Percentiles rank a stretch among this genome's conserved stretches.
Conservation (phyloP, 2,113 vertebrate species). For the Agapornis roseicollis region DNA sequence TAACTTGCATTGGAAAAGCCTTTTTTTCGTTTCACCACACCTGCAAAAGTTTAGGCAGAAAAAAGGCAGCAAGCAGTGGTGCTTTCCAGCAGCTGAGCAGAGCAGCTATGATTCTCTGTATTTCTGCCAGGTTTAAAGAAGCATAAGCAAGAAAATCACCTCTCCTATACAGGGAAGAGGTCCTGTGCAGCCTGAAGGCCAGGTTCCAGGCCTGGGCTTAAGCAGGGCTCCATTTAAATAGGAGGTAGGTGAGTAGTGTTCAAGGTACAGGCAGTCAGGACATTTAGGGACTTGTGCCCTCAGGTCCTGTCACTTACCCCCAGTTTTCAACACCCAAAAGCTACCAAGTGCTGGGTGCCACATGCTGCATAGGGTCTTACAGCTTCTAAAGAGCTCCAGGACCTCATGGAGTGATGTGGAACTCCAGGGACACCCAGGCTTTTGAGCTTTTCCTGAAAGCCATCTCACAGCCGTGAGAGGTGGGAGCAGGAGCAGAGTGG, state of each 20-base stretch:
- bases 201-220: background rate
- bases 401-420: background rate
- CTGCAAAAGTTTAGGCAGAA: background rate
- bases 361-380: background rate
- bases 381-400: background rate
- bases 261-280: background rate
- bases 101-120: background rate
- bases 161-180: background rate
- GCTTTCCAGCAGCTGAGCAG: background rate
- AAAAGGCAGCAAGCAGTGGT: background rate
- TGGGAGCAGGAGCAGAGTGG: background rate
- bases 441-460: background rate
- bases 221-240: rapidly evolving
- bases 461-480: background rate
- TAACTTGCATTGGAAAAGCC: background rate
- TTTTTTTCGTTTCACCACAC: background rate
- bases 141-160: background rate
- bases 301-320: background rate
- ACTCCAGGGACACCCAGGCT: background rate
- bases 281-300: background rate
- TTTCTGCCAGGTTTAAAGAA: background rate
- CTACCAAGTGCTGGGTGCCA: background rate
- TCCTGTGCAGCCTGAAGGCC: background rate
- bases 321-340: background rate
- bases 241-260: background rate